Percentiles rank a stretch among this genome's conserved stretches.
These are phyloP conservation scores for Heliconius charithonia DNA, from an alignment of 2,888 invertebrate genomes.

Conservation along the genomic window DNA sequence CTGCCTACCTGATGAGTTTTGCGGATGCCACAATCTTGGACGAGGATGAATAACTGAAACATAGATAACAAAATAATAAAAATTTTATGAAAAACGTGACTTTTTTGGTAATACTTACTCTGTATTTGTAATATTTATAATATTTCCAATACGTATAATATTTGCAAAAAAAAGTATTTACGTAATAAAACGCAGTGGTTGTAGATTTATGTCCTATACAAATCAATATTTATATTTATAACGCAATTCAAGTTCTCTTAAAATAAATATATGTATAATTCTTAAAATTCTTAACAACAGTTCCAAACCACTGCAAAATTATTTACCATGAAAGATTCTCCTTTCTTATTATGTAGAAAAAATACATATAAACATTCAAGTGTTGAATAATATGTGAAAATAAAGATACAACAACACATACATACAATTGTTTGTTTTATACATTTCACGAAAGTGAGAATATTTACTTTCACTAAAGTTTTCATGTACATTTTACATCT, in stretches of 20 bases:
- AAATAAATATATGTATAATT: no score
- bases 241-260: no score
- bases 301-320: neutral
- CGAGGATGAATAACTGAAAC: neutral
- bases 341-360: neutral
- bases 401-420: neutral
- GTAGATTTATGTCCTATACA: no score
- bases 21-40: constrained; percentile 64
- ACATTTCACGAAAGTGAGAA: constrained; percentile 28
- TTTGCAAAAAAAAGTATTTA: no score
- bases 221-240: no score
- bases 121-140: no score
- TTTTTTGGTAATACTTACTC: neutral
- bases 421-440: constrained; percentile 6
- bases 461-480: constrained; percentile 23
- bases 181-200: no score
- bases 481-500: constrained; percentile 22
- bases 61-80: neutral
- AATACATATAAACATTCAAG: neutral
- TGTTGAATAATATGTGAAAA: neutral
- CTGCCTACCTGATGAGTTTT: constrained; percentile 69
- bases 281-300: neutral
- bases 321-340: neutral
- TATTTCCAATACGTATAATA: no score
- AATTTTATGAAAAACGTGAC: neutral